Evolutionary conservation across 35 echinoderm and acorn worm species (phyloP), one percentile per base, ranked within the genome.

Genomic region (Nesometra sesokonis): DNA sequence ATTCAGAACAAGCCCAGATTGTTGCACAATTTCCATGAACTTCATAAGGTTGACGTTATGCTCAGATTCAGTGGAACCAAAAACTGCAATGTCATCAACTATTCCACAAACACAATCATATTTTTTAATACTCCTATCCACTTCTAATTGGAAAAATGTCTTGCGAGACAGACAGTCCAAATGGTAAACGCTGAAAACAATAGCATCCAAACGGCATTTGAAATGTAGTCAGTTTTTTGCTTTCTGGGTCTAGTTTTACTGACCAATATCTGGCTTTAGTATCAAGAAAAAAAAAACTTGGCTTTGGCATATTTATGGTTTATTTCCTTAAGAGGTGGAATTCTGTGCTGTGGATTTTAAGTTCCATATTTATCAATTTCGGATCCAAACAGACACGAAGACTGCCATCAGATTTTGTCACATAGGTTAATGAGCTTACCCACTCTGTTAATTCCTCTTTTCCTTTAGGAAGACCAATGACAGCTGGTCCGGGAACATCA

Each of bases 251-350:
- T n/a, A 87, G 80, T 0, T 30, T 76, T 19, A 93, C 88, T 32
- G 84, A 87, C 92, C 92, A 91, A 35, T 94, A 94, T 30, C 93
- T 89, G 7, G 82, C 77, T 78, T 90, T 89, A 27, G 87, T 84
- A 78, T 90, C 88, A 19, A 93, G 77, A 35, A 90, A 77, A 86
- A 76, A 93, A 93, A 46, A 77, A 93, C 36, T 89, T 57, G 15
- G 39, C 39, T 7, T 43, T 43, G 15, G 39, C 15, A 43, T 7
- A 43, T 15, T 15, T 43, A 43, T 43, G 39, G 15, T 43, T 43
- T 43, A 43, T 43, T 7, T 43, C 39, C n/a, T 43, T 15, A 43
- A 43, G 39, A 4, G 39, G 4, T 43, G 15, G 39, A 43, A 43
- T 43, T 7, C 39, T 4, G 39, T 43, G 39, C 15, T 43, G 39